phyloP scores from a whole-genome alignment of 2,797 vertebrate species.

The Molossus alvarezi region DNA sequence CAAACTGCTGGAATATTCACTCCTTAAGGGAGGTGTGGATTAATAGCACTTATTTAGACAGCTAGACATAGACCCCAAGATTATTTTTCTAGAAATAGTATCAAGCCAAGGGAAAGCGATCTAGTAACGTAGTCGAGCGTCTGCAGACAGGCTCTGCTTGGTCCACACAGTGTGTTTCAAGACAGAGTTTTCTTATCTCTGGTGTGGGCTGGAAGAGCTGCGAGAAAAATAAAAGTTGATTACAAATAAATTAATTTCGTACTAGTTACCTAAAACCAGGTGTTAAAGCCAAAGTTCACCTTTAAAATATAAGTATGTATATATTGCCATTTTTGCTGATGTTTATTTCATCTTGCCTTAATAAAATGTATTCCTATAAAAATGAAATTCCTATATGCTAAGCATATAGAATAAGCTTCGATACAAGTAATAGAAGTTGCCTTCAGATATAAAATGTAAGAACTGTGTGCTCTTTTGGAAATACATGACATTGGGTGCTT shows the following conservation, averaged over 20 bases:
- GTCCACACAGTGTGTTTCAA: not conserved
- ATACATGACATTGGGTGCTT: not conserved
- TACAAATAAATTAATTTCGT: not conserved
- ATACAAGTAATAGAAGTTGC: not conserved
- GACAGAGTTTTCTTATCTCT: not conserved
- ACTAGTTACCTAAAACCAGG: slow-evolving; percentile 40
- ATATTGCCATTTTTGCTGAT: not conserved
- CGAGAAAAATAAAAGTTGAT: slow-evolving; percentile 42
- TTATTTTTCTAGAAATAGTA: slow-evolving; percentile 58
- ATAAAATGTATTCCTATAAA: slow-evolving; percentile 34
- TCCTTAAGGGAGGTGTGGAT: slow-evolving; percentile 12
- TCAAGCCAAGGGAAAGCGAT: slow-evolving; percentile 18
- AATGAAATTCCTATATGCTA: not conserved
- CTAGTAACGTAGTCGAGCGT: not conserved
- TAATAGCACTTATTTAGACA: slow-evolving; percentile 39
- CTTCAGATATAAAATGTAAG: slow-evolving; percentile 36
- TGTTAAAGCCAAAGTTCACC: slow-evolving; percentile 11
- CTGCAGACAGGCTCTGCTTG: not conserved
- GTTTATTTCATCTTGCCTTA: not conserved
- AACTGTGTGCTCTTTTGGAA: not conserved
- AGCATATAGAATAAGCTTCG: not conserved
- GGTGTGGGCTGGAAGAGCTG: not conserved
- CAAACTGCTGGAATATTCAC: not conserved
- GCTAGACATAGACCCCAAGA: not conserved
- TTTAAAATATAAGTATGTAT: not conserved